These are phyloP conservation scores for Ophioderma brevispina DNA, from an alignment of 35 echinoderm and acorn worm genomes.

Conservation along the genomic window DNA sequence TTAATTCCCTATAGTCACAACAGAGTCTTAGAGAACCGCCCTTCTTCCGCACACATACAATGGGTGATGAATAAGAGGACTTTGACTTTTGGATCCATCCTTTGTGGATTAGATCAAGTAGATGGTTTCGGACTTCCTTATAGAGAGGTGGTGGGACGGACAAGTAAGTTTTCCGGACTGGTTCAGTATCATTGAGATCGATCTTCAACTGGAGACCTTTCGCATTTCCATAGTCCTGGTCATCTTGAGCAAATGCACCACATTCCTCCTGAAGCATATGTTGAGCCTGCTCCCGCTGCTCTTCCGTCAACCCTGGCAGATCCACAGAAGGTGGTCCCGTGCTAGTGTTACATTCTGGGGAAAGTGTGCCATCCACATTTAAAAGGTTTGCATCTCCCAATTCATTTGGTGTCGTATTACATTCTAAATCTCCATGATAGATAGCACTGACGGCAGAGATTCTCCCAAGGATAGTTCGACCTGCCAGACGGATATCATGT, in stretches of 20 bases:
- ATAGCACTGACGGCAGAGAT: too few relatives aligned
- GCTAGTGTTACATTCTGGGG: background rate
- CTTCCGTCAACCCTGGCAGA: background rate
- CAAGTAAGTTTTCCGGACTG: conserved; percentile 45
- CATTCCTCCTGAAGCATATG: conserved; percentile 46
- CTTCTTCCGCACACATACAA: conserved; percentile 62
- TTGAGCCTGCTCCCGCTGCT: conserved; percentile 20
- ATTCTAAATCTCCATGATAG: too few relatives aligned
- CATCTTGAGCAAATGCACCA: conserved; percentile 54
- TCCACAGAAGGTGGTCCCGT: background rate
- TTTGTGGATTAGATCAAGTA: conserved; percentile 30
- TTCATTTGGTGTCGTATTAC: too few relatives aligned
- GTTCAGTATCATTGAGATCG: conserved; percentile 17
- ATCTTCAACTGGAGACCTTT: conserved; percentile 46
- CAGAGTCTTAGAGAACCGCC: conserved; percentile 44
- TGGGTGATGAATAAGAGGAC: conserved; percentile 47
- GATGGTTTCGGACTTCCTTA: conserved; percentile 38
- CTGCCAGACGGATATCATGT: too few relatives aligned
- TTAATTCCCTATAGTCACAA: conserved; percentile 31
- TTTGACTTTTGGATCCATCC: conserved; percentile 56
- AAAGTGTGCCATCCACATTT: background rate
- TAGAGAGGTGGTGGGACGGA: conserved; percentile 51
- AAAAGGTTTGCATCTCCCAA: background rate
- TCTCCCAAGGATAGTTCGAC: too few relatives aligned
- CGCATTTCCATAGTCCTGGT: conserved; percentile 11